Evolutionary conservation across 2,888 invertebrate genomes (phyloP), one percentile per base, ranked within the genome.

Genomic region (Epirrita christyi): DNA sequence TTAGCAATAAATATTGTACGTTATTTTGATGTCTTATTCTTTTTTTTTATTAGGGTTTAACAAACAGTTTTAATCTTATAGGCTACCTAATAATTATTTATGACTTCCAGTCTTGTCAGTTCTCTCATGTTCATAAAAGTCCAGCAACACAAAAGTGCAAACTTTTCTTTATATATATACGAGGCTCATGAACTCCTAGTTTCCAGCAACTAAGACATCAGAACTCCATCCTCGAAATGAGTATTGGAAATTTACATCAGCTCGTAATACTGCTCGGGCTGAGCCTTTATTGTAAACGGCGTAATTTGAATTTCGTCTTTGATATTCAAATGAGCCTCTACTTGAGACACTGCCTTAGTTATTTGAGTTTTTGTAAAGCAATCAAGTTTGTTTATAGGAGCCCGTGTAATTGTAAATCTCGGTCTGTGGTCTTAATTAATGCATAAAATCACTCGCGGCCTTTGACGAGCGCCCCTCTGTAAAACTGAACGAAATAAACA

Each of bases 351-450:
- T 89, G 90, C 88, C 90, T 90, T 88, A 91, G 90, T 89, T 91
- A 92, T 90, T 91, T 86, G 89, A 90, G 88, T 91, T 92, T 92
- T 92, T 92, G 90, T 92, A 91, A 91, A 90, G 90, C 90, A 90
- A 91, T 92, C 91, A 88, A 91, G 88, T 89, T 91, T 91, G 91
- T 91, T 91, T 91, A 92, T 86, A 87, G 83, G 76, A 84, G 80
- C 74, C 80, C 75, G 81, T 90, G 89, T 91, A 88, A 89, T 90
- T 91, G 89, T 90, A 85, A 92, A 90, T 91, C 89, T 85, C 84
- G 83, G 81, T 87, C 81, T 87, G 90, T 81, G 87, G 86, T 83
- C 83, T 80, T 89, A 88, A 90, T 91, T 90, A 90, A 88, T 86
- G 82, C 86, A 84, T 84, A 73, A 81, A 88, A 88, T 88, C 87